Percentiles rank a stretch among this genome's conserved stretches.
Conservation (phyloP, 2,797 vertebrate genomes). For the Coendou prehensilis region DNA sequence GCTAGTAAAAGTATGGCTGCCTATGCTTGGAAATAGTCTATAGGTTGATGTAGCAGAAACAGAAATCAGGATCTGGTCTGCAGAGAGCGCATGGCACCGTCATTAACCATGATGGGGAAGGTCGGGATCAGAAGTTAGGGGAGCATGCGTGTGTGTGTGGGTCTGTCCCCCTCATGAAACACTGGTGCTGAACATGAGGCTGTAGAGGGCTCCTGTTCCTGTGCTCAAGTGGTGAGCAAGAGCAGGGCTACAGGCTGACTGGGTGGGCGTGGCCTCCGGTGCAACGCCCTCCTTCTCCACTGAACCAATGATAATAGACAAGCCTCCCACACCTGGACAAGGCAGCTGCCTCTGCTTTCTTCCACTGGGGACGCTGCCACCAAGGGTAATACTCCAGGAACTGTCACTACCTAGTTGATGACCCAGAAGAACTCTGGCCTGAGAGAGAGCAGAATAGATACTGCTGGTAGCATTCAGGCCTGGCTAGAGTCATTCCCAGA, state of each 20-base stretch:
- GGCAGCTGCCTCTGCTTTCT: background rate
- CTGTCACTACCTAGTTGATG: background rate
- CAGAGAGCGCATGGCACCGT: too few relatives aligned
- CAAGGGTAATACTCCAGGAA: accelerated
- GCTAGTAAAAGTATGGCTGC: background rate
- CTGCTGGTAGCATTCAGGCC: background rate
- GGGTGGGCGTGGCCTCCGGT: background rate
- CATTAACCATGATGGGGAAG: too few relatives aligned
- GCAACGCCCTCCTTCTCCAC: background rate
- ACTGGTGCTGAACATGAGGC: background rate
- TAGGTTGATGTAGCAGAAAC: background rate
- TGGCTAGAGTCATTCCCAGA: background rate
- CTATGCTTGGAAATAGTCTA: background rate
- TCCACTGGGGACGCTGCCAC: too few relatives aligned
- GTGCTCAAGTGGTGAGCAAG: background rate
- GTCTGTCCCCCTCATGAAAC: background rate
- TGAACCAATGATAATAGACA: background rate
- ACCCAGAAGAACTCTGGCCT: background rate
- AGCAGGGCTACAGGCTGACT: background rate
- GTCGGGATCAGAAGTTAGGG: background rate
- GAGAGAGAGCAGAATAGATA: background rate
- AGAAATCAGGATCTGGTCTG: background rate
- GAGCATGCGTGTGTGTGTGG: background rate
- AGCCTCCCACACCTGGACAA: background rate
- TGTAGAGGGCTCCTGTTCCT: background rate